Conservation (phyloP, 2,113 vertebrate genomes). For the Falco punctatus region DNA sequence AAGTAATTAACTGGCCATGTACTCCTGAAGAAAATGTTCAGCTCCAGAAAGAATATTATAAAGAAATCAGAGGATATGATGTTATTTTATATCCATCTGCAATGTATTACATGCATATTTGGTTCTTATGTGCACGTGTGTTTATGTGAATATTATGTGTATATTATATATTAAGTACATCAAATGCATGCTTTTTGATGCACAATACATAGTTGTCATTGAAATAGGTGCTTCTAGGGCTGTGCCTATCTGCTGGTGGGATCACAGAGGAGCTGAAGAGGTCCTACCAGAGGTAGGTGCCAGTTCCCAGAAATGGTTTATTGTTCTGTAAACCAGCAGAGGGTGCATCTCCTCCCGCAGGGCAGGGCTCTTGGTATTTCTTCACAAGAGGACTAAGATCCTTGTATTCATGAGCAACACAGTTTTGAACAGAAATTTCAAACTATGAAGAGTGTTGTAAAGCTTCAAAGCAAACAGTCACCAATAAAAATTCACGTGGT, state of each 20-base stretch:
- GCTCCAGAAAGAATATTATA: background rate
- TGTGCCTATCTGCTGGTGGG: background rate
- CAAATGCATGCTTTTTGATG: background rate
- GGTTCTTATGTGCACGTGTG: background rate
- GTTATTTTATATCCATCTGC: background rate
- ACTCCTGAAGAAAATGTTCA: background rate
- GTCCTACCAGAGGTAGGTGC: rapidly evolving
- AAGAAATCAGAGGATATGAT: background rate
- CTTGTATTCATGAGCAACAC: background rate
- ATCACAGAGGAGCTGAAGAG: background rate
- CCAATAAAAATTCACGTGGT: background rate
- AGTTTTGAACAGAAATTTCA: background rate
- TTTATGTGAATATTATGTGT: background rate
- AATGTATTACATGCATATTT: background rate
- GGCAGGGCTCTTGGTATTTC: background rate
- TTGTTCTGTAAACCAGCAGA: background rate
- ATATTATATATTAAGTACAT: background rate
- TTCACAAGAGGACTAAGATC: background rate
- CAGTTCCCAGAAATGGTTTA: background rate
- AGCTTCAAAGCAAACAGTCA: background rate
- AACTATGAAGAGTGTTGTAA: background rate
- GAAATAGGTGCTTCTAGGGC: background rate
- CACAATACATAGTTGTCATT: background rate
- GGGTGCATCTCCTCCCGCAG: background rate
- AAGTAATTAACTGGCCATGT: background rate